Conservation (phyloP, 2,113 vertebrate genomes). For the Potamarius usumacintae region DNA sequence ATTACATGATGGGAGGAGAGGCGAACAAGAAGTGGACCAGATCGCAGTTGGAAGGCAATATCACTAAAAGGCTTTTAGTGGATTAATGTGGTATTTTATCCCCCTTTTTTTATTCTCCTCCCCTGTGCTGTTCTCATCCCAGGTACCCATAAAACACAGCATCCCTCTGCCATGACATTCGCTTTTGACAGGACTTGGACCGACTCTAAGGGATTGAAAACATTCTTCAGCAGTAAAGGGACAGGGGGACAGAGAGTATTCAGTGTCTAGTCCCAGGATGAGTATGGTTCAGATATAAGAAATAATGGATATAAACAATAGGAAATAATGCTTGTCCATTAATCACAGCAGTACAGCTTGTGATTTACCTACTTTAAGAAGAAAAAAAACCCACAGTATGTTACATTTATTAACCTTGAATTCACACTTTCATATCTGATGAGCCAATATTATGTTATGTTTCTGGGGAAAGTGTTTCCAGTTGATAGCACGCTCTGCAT, state of each 20-base stretch:
- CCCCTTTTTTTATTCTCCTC: neutral
- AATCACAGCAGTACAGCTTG: neutral
- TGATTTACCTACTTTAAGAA: neutral
- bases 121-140: slow-evolving; percentile 44
- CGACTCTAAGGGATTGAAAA: slow-evolving; percentile 52
- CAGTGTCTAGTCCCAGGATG: neutral
- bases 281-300: neutral
- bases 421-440: neutral
- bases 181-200: slow-evolving; percentile 59
- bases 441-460: neutral
- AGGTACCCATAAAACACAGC: slow-evolving; percentile 68
- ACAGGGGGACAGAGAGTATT: neutral
- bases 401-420: neutral
- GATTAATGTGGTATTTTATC: slow-evolving; percentile 76
- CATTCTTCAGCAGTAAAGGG: slow-evolving; percentile 30
- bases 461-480: too few relatives aligned
- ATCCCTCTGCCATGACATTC: slow-evolving; percentile 66
- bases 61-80: slow-evolving; percentile 82
- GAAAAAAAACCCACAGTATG: neutral
- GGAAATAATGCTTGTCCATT: neutral
- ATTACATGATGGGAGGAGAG: slow-evolving; percentile 74
- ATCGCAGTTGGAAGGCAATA: slow-evolving; percentile 77
- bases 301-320: too few relatives aligned
- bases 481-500: too few relatives aligned
- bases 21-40: slow-evolving; percentile 61